Conservation (phyloP, 1,140 invertebrate genomes). For the Drosophila trapezifrons region DNA sequence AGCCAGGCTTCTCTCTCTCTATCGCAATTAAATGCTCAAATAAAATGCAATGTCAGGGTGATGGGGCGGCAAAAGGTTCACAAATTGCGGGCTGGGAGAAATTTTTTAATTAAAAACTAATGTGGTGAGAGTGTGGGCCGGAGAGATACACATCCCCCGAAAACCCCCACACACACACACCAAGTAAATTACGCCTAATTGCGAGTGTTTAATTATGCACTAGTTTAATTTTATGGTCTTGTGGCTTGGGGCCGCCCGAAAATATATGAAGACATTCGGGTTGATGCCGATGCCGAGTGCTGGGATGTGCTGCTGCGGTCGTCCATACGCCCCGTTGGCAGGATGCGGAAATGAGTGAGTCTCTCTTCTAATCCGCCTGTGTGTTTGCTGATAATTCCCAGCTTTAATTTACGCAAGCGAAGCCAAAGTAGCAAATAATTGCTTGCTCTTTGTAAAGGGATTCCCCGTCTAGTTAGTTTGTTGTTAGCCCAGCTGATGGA, state of each 20-base stretch:
- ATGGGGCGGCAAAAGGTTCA: conserved; percentile 33
- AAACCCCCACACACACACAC: conserved; percentile 40
- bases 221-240: conserved; percentile 83
- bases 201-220: conserved; percentile 84
- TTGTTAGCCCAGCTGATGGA: conserved; percentile 40
- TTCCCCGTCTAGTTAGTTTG: conserved; percentile 49
- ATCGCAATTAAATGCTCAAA: conserved; percentile 35
- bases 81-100: conserved; percentile 58
- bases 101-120: conserved; percentile 84
- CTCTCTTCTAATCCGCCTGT: conserved; percentile 36
- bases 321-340: conserved; percentile 47
- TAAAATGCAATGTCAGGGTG: conserved; percentile 51
- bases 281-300: conserved; percentile 8
- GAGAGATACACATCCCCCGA: conserved; percentile 10
- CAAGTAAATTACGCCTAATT: conserved; percentile 84
- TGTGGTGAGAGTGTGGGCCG: conserved; percentile 74
- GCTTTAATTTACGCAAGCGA: conserved; percentile 77
- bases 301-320: conserved; percentile 34
- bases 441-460: conserved; percentile 74
- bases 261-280: conserved; percentile 52
- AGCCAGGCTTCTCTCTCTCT: conserved; percentile 3
- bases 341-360: conserved; percentile 13
- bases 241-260: conserved; percentile 57
- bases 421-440: conserved; percentile 81
- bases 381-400: conserved; percentile 57